These are phyloP conservation scores for Tursiops truncatus DNA, from an alignment of 2,113 vertebrate genomes.

Conservation along the genomic window DNA sequence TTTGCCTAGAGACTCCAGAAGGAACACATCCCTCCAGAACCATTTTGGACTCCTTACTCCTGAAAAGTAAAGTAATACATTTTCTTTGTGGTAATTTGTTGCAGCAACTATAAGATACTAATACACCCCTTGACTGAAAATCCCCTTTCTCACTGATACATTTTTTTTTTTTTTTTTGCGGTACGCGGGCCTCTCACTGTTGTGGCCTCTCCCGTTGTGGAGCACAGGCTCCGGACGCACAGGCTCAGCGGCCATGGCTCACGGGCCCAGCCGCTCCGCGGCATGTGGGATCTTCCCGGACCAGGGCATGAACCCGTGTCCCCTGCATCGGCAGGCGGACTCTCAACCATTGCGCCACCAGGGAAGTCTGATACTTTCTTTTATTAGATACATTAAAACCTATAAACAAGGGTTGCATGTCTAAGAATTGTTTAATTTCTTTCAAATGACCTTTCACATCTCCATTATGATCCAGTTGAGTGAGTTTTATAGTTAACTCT, in stretches of 20 bases:
- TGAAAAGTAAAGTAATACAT: neutral
- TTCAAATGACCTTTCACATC: neutral
- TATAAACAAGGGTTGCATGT: neutral
- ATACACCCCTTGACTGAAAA: neutral
- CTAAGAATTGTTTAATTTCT: neutral
- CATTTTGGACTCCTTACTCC: neutral
- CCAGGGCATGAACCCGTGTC: fast-evolving
- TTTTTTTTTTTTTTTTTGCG: neutral
- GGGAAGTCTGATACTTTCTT: neutral
- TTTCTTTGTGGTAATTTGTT: neutral
- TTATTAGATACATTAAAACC: neutral
- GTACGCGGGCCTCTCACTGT: no score
- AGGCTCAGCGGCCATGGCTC: no score
- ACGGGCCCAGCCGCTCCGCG: no score
- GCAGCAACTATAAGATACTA: neutral
- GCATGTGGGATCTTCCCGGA: no score
- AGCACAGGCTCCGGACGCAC: no score
- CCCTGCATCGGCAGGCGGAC: no score
- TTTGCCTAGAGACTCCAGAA: neutral
- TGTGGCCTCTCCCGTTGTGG: no score
- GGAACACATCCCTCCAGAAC: fast-evolving
- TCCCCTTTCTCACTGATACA: neutral
- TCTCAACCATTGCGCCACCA: no score
- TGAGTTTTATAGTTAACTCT: neutral
- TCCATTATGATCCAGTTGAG: neutral